Base-by-base conservation (phyloP, 1,140 invertebrate genomes). In the Pygmarrhopalites habei region DNA sequence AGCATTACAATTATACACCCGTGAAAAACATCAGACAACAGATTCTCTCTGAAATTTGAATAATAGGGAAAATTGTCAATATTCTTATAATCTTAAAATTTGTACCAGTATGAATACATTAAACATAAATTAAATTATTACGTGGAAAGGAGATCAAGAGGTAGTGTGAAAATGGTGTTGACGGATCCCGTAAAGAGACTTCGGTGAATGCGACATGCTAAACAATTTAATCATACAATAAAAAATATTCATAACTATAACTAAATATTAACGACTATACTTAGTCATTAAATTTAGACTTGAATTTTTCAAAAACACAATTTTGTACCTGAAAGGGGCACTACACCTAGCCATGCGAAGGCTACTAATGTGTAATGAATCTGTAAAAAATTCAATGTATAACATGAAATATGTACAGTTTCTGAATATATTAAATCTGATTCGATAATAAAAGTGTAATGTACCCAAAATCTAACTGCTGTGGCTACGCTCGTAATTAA, bases 1-100 rank as follows among this genome's bases (percentile, higher is more conserved):
- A 95, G 96, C 1, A 89, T 90, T 10, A 98, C 93, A 30, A 99
- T 94, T 78, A 97, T 90, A 75, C 90, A 94, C 2, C 96, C 96
- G 70, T 95, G 91, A 75, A 97, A 92, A 62, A 93, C 89, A 77
- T 98, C 95, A 23, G 90, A 85, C 0, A 89, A 84, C 35, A 98
- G 76, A 76, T 97, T 95, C 69, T 98, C 93, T 35, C 81, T 82
- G 73, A 17, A 63, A 56, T 75, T 32, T 55, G 53, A 64, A 69
- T n/a, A 49, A n/a, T 49, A 7, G 7, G 7, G 15, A 15, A 49
- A n/a, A n/a, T n/a, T n/a, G n/a, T n/a, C n/a, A n/a, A n/a, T n/a
- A n/a, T n/a, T n/a, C n/a, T n/a, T n/a, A n/a, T n/a, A n/a, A n/a
- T n/a, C n/a, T n/a, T n/a, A n/a, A n/a, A n/a, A n/a, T n/a, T n/a